Base-by-base conservation (phyloP, 2,113 vertebrate genomes). In the Jacana jacana region DNA sequence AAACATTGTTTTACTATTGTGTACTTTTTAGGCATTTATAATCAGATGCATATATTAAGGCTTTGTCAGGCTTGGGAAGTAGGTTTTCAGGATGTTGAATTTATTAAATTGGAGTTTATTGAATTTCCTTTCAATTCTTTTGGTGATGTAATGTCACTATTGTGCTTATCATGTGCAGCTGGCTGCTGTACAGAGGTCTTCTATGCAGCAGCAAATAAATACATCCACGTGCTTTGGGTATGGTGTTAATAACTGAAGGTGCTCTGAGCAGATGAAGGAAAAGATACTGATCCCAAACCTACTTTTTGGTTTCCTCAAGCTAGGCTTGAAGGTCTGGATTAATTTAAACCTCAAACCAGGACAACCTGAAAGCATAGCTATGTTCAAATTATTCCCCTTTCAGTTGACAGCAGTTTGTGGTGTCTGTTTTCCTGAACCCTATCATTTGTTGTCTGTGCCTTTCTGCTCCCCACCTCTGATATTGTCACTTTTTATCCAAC, bases 41-140 rank as follows among this genome's bases (percentile, higher is more conserved):
- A 69, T 91, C 70, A 44, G 18, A 24, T 68, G 79, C 80, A 61
- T 86, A 7, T 89, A 89, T 95, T 96, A 91, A 66, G 71, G 71
- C 52, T 94, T 93, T 96, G 46, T 95, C 91, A 91, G 76, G 61
- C 61, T 96, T 92, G 70, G 57, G 46, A 92, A 82, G 24, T 86
- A 88, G 65, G 64, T 96, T 90, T 92, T 96, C 80, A 94, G 81
- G 86, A 60, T 84, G 73, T 46, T 66, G 77, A 81, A 22, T 93
- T 95, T 88, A 85, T 96, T 86, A 89, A 92, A 73, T 33, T 90
- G 77, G 75, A 76, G 63, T 88, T 92, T 87, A 92, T 31, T 96
- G 85, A 92, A 90, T 97, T 94, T 94, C 75, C 69, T 82, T 82
- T 25, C 33, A 94, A 94, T 91, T 64, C 82, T 95, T 89, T 57